Evolutionary conservation across 1,140 invertebrate species (phyloP).

Genomic region (Pomacea maculata): DNA sequence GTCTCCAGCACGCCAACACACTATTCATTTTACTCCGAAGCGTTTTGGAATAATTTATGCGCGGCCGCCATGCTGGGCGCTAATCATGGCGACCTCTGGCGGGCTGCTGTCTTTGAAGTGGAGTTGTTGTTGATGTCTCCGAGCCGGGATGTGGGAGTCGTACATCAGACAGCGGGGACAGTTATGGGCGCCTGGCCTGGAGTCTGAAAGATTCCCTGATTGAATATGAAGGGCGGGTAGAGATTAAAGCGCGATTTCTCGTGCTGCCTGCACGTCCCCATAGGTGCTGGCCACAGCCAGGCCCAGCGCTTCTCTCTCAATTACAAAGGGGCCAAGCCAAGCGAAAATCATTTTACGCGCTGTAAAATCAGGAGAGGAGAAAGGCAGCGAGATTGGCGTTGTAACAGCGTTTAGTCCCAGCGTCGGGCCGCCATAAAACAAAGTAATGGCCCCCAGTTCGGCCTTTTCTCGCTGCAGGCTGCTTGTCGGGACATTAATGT

Average conservation of each 20-base stretch:
- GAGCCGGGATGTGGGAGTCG: slow-evolving; percentile 16
- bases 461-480: slow-evolving; percentile 23
- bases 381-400: slow-evolving; percentile 27
- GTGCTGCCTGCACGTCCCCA: slow-evolving; percentile 5
- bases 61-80: slow-evolving; percentile 1
- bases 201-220: slow-evolving; percentile 24
- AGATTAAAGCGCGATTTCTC: slow-evolving; percentile 25
- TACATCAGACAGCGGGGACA: slow-evolving; percentile 18
- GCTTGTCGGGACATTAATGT: slow-evolving; percentile 22
- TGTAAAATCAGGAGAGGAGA: slow-evolving; percentile 24
- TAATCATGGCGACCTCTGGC: not conserved
- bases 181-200: slow-evolving; percentile 13
- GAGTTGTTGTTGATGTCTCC: slow-evolving; percentile 22
- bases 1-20: not conserved
- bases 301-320: slow-evolving; percentile 20
- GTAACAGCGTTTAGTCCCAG: slow-evolving; percentile 25
- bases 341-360: slow-evolving; percentile 29
- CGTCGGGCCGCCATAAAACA: slow-evolving; percentile 20
- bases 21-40: not conserved
- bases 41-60: not conserved
- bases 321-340: slow-evolving; percentile 25
- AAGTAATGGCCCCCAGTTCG: slow-evolving; percentile 24
- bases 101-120: slow-evolving; percentile 11
- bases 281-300: slow-evolving; percentile 14
- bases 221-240: slow-evolving; percentile 21